A percentile compares a stretch with the other conserved stretches of the same genome.
Evolutionary conservation across 2,113 vertebrate species (phyloP).

Genomic region (Hepsetus odoe): DNA sequence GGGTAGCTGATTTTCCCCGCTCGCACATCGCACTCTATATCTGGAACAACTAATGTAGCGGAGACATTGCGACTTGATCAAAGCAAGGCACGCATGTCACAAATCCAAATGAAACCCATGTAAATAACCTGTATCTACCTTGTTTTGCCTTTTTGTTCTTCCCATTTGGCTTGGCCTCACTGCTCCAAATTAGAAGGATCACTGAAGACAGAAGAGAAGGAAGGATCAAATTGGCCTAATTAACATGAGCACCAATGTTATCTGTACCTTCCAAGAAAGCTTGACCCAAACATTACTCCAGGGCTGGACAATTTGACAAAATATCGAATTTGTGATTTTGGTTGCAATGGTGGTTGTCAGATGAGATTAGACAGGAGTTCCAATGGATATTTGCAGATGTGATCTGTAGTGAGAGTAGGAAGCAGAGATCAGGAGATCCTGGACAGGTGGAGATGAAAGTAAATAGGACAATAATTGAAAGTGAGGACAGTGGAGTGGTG

Average conservation of each 20-base stretch:
- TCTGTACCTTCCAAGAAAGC: no score
- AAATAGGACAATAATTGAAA: not conserved
- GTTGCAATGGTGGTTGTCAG: no score
- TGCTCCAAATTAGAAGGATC: conserved; percentile 75
- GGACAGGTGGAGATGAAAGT: not conserved
- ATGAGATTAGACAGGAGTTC: no score
- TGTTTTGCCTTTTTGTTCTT: conserved; percentile 88
- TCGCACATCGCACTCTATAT: conserved; percentile 88
- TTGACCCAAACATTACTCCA: no score
- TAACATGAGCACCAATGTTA: not conserved
- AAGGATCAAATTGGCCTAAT: not conserved
- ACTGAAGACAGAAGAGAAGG: conserved; percentile 72
- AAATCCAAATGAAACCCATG: not conserved
- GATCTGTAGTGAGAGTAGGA: no score
- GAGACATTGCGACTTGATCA: not conserved
- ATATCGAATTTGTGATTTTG: no score
- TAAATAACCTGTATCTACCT: conserved; percentile 70
- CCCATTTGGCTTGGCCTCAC: conserved; percentile 79
- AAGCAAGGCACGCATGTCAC: not conserved
- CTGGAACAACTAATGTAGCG: conserved; percentile 85
- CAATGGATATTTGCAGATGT: no score
- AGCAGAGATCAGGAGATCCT: no score
- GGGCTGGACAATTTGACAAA: no score
- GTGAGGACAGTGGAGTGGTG: no score
- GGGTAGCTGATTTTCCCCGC: conserved; percentile 89